Conservation (phyloP, 1,140 invertebrate genomes). For the Phymastichus coffea region DNA sequence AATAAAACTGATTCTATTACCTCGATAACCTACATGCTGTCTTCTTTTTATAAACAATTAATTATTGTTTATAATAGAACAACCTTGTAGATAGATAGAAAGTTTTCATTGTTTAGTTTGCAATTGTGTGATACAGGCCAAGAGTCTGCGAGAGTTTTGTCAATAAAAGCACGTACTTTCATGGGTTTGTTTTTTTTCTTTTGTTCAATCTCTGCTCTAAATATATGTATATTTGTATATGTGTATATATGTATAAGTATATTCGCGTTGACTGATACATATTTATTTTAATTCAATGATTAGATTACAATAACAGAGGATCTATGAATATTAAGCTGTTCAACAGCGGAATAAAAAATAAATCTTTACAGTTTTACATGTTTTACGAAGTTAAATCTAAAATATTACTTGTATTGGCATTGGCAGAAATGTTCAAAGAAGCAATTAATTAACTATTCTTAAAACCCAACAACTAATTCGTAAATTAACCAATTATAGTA, state of each 20-base stretch:
- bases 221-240: conserved; percentile 43
- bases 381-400: background rate
- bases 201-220: conserved; percentile 45
- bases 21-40: background rate
- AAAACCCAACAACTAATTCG: conserved; percentile 9
- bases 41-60: background rate
- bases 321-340: conserved; percentile 30
- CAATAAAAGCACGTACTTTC: conserved; percentile 55
- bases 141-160: conserved; percentile 4
- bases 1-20: background rate
- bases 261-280: conserved; percentile 30
- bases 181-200: conserved; percentile 51
- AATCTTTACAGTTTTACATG: conserved; percentile 2
- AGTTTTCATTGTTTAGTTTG: conserved; percentile 1
- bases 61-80: conserved; percentile 18
- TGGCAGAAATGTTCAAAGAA: background rate
- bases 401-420: conserved; percentile 10
- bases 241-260: conserved; percentile 38
- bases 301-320: background rate
- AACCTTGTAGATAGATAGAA: conserved; percentile 17
- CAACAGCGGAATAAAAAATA: conserved; percentile 32
- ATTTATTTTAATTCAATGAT: conserved; percentile 9
- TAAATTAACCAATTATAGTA: background rate
- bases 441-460: conserved; percentile 9
- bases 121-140: conserved; percentile 2